Evolutionary conservation across 2,113 vertebrate species (phyloP), one percentile per base, ranked within the genome.

Genomic region (Procapra przewalskii): DNA sequence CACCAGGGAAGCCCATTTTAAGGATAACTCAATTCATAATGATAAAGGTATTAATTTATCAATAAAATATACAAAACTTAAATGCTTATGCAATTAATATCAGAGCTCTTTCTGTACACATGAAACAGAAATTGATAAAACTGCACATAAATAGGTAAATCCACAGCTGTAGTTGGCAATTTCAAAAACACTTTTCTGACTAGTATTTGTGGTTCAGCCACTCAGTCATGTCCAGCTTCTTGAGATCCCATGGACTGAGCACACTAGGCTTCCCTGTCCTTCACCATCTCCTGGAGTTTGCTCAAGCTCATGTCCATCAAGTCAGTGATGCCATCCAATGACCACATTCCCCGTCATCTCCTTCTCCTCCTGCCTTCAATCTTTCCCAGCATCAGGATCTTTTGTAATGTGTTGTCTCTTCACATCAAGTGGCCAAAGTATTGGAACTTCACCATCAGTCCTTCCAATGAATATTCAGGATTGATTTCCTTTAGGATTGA

Each of bases 281-380:
- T 71, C 67, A 40, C 10, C n/a, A 23, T 23, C n/a, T 40, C 3
- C n/a, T 3, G 5, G n/a, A 71, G n/a, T 10, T 71, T 40, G n/a
- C n/a, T 71, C 67, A 71, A 40, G 10, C 10, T 40, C 67, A 23
- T n/a, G 67, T 12, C 19, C n/a, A 40, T 23, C 1, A 0, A 40
- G 19, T 71, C 3, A 0, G 67, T 71, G 67, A 71, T 3, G 67
- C n/a, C 67, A 12, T 71, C n/a, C 5, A 71, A 23, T 19, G 19
- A 71, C 2, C 67, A 6, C 10, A 12, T 71, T 3, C n/a, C 19
- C n/a, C 0, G 0, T 71, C n/a, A 40, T 71, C n/a, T 2, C n/a
- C 67, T 71, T 40, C n/a, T 71, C 67, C 67, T 71, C 19, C 67
- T 71, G 19, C 5, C 67, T 71, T 40, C 67, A 71, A 12, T 71